These are phyloP conservation scores for Sebastes kiyomatsui DNA, from an alignment of 2,797 vertebrate genomes.

Conservation along the genomic window DNA sequence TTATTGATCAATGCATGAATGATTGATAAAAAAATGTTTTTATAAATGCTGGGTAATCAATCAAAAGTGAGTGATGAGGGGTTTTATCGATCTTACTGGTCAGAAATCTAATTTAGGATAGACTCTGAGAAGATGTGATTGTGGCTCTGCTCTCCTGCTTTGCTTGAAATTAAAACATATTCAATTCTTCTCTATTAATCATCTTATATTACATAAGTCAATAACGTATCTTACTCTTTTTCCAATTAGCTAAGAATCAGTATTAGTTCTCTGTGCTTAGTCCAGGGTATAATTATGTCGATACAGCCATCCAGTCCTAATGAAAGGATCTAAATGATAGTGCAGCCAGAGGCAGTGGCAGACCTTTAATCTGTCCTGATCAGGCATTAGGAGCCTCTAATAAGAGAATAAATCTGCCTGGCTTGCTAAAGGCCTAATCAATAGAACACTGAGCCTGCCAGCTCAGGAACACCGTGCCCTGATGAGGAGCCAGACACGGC, in stretches of 20 bases:
- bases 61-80: constrained; percentile 16
- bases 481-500: constrained; percentile 50
- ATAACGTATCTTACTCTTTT: background rate
- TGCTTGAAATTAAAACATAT: constrained; percentile 29
- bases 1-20: constrained; percentile 14
- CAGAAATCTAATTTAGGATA: constrained; percentile 34
- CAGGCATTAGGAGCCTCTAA: constrained; percentile 78
- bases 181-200: constrained; percentile 21
- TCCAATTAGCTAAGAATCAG: constrained; percentile 9
- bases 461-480: constrained; percentile 48
- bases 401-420: constrained; percentile 79
- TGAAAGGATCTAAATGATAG: constrained; percentile 73
- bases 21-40: constrained; percentile 12
- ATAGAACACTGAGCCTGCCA: constrained; percentile 71
- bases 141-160: background rate
- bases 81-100: constrained; percentile 36
- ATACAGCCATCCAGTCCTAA: constrained; percentile 64
- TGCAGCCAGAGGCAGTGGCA: constrained; percentile 65
- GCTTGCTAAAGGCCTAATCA: constrained; percentile 76
- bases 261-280: constrained; percentile 4
- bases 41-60: constrained; percentile 21
- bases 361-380: constrained; percentile 80
- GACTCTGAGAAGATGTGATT: background rate
- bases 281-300: constrained; percentile 58
- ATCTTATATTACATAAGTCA: background rate